Base-by-base conservation (phyloP, 2,797 vertebrate genomes). In the Buphagus erythrorhynchus region DNA sequence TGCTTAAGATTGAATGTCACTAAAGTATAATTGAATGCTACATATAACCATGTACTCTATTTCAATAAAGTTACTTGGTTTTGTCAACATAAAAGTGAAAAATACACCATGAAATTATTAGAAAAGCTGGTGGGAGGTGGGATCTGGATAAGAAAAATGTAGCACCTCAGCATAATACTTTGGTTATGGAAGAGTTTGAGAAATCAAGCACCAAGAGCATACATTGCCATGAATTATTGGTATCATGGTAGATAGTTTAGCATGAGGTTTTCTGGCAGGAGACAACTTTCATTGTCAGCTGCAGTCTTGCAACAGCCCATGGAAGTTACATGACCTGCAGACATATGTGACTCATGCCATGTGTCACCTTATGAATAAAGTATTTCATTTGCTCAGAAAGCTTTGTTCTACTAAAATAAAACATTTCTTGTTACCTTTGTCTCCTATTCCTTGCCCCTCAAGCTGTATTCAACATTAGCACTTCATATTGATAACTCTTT, bases 151-250 rank as follows among this genome's bases (percentile, higher is more conserved):
- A 82, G 40, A 76, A 93, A 85, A 40, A 57, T 81, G 45, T 91
- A 97, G 94, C 95, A 96, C 95, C 90, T 88, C 51, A 38, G 3
- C 45, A 35, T 91, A 74, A 78, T 79, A 72, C 73, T 97, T 97
- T 97, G 96, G 93, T 95, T 76, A 59, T 21, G n/a, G 38, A 4
- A 14, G 21, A 73, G 29, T 72, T 90, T 67, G 86, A 40, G 85
- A 90, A 95, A 85, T 42, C 46, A 88, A 97, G 95, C 96, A 96
- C 89, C 93, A 59, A 78, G 42, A 86, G 20, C 94, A 86, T 36
- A 25, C 13, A 66, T 57, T 85, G 83, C 49, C 66, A 75, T 67
- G 42, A 62, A 81, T 75, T 57, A 78, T 31, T 66, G 75, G 36
- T 67, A 51, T 88, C 84, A 61, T 5, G 31, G 72, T 19, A 86